Conservation (phyloP, 2,888 invertebrate species). For the Aethes cnicana region DNA sequence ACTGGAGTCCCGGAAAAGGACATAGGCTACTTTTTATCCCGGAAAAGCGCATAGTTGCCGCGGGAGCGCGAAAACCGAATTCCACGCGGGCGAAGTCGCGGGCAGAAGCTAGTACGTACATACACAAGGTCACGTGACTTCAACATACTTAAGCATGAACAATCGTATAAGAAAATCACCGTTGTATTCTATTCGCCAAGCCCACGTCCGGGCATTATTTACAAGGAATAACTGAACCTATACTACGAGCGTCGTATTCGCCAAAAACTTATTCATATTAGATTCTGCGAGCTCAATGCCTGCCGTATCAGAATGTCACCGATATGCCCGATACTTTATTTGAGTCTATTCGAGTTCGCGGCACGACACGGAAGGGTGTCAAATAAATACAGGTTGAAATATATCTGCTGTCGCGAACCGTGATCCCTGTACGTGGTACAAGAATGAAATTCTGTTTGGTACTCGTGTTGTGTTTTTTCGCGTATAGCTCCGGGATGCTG, state of each 20-base stretch:
- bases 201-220: slow-evolving; percentile 43
- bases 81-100: no score
- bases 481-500: slow-evolving; percentile 67
- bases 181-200: slow-evolving; percentile 43
- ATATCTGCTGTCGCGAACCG: slow-evolving; percentile 67
- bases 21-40: no score
- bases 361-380: slow-evolving; percentile 71
- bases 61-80: no score
- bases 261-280: slow-evolving; percentile 80
- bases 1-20: no score
- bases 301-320: slow-evolving; percentile 71
- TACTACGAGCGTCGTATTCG: slow-evolving; percentile 53
- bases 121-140: no score
- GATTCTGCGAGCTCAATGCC: slow-evolving; percentile 71
- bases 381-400: slow-evolving; percentile 78
- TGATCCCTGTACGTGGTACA: slow-evolving; percentile 67
- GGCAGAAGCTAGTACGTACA: no score
- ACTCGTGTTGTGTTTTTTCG: slow-evolving; percentile 68
- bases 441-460: slow-evolving; percentile 77
- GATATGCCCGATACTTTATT: slow-evolving; percentile 76
- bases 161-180: slow-evolving; percentile 11
- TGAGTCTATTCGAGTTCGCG: slow-evolving; percentile 62
- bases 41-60: no score
- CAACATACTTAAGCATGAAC: slow-evolving; percentile 11
- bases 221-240: slow-evolving; percentile 41